Percentiles rank a stretch among this genome's conserved stretches.
Evolutionary conservation across 1,140 invertebrate genomes (phyloP).

Genomic region (Zaprionus nigranus): DNA sequence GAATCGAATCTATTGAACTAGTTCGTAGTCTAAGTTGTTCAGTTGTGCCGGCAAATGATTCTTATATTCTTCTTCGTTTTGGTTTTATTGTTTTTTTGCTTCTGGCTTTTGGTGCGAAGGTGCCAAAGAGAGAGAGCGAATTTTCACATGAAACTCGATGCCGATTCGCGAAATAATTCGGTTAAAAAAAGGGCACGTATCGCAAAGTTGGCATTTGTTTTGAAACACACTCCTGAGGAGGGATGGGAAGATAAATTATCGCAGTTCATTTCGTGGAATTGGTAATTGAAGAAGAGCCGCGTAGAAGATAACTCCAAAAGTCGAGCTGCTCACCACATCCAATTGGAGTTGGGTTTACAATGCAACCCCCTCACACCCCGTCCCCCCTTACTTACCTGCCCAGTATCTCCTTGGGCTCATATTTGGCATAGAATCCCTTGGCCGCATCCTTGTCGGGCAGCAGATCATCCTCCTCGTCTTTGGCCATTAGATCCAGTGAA

Average conservation of each 20-base stretch:
- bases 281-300: not conserved
- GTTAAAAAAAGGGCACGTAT: slow-evolving; percentile 8
- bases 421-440: slow-evolving; percentile 98
- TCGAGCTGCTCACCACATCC: not conserved
- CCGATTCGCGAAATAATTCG: slow-evolving; percentile 5
- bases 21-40: not conserved
- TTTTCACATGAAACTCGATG: slow-evolving; percentile 9
- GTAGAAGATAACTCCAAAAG: not conserved
- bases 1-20: not conserved
- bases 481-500: slow-evolving; percentile 86
- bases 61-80: not conserved
- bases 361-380: not conserved
- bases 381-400: slow-evolving; percentile 90
- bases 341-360: not conserved
- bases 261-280: not conserved
- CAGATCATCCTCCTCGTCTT: slow-evolving; percentile 92
- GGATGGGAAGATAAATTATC: not conserved
- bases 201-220: slow-evolving; percentile 2
- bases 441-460: slow-evolving; percentile 95
- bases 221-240: not conserved
- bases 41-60: not conserved
- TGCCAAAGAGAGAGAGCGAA: not conserved
- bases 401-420: slow-evolving; percentile 98
- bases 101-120: not conserved
- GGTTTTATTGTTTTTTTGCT: not conserved